Percentiles rank a stretch among this genome's conserved stretches.
Conservation (phyloP, 1,140 invertebrate species). For the Mycetomoellerius zeteki region DNA sequence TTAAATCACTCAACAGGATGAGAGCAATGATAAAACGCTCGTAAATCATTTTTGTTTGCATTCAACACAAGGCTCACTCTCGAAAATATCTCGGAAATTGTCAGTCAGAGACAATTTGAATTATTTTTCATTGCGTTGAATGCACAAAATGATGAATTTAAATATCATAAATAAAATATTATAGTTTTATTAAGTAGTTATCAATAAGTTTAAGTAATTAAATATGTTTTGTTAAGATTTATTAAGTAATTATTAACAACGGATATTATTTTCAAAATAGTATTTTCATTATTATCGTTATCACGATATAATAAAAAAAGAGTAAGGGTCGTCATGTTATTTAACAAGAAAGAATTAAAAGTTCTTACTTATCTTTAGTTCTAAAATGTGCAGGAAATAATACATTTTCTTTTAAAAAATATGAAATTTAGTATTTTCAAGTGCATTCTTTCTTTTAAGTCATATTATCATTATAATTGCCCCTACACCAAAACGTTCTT, state of each 20-base stretch:
- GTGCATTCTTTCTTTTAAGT: not conserved
- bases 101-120: conserved; percentile 21
- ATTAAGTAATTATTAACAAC: conserved; percentile 18
- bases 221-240: not conserved
- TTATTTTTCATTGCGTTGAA: conserved; percentile 10
- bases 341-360: too few species aligned
- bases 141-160: not conserved
- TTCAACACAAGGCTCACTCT: not conserved
- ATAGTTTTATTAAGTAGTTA: not conserved
- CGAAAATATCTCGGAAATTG: conserved; percentile 41
- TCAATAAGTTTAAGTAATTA: not conserved
- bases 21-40: conserved; percentile 49
- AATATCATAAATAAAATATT: not conserved
- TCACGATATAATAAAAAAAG: not conserved
- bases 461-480: too few species aligned
- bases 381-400: not conserved
- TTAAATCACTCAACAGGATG: conserved; percentile 56
- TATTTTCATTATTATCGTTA: not conserved
- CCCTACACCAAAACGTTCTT: not conserved
- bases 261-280: not conserved
- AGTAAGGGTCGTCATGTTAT: not conserved
- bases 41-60: conserved; percentile 58
- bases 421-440: not conserved
- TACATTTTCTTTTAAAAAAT: not conserved
- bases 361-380: too few species aligned